A percentile compares a stretch with the other conserved stretches of the same genome.
Evolutionary conservation across 2,888 invertebrate species (phyloP).

Genomic region (Adelphocoris suturalis): DNA sequence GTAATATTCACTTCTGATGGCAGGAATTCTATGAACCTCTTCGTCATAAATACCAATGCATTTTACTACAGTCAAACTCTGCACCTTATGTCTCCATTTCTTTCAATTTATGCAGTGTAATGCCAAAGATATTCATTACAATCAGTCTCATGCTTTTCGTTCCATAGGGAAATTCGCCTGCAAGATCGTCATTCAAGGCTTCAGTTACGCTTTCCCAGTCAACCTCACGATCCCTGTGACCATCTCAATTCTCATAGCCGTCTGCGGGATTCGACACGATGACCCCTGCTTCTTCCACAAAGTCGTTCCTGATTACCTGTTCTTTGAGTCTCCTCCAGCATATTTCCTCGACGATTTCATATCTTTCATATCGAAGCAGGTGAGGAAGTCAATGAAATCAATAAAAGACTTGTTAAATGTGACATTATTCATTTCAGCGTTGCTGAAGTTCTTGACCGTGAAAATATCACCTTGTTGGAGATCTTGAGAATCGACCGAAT

Average conservation of each 20-base stretch:
- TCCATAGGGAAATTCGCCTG: slow-evolving; percentile 91
- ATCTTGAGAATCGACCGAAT: no score
- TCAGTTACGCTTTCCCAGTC: slow-evolving; percentile 97
- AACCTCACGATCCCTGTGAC: slow-evolving; percentile 94
- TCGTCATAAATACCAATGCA: no score
- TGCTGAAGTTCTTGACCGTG: no score
- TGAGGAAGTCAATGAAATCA: slow-evolving; percentile 73
- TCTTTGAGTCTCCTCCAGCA: slow-evolving; percentile 93
- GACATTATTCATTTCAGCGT: no score
- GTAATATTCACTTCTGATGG: no score
- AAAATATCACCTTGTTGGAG: no score
- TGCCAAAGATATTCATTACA: no score
- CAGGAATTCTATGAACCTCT: no score
- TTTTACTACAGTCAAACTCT: no score
- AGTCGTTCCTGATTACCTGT: slow-evolving; percentile 92
- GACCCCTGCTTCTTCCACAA: slow-evolving; percentile 94
- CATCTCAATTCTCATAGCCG: slow-evolving; percentile 91
- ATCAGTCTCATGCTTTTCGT: neutral
- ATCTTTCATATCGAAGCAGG: slow-evolving; percentile 82
- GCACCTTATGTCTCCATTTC: no score
- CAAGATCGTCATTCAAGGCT: slow-evolving; percentile 97
- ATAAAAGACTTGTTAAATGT: no score
- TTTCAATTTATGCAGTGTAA: no score
- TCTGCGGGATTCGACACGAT: slow-evolving; percentile 91
- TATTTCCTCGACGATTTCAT: slow-evolving; percentile 91